These are phyloP conservation scores for Lasioglossum marginatum DNA, from an alignment of 2,888 invertebrate genomes.

Conservation along the genomic window DNA sequence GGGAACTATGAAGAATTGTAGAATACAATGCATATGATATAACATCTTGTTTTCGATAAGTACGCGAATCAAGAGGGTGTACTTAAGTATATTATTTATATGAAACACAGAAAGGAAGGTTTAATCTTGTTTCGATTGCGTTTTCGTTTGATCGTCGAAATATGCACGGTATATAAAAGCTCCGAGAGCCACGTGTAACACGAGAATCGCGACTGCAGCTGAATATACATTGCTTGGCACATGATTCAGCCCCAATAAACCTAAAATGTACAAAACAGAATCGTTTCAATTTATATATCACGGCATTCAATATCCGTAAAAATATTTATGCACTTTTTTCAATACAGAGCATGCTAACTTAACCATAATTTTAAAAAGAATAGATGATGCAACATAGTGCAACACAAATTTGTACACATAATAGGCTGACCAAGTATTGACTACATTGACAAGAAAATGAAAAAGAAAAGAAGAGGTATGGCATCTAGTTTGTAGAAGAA, in stretches of 20 bases:
- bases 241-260: constrained; percentile 84
- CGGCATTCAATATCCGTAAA: neutral
- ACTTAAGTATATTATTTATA: constrained; percentile 58
- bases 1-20: constrained; percentile 38
- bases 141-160: constrained; percentile 83
- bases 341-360: neutral
- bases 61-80: constrained; percentile 55
- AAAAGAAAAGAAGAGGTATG: constrained; percentile 8
- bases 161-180: constrained; percentile 93
- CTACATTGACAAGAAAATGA: neutral
- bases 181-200: constrained; percentile 91
- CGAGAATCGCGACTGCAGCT: constrained; percentile 90
- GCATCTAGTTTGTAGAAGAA: constrained; percentile 11
- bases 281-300: constrained; percentile 16
- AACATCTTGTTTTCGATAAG: constrained; percentile 44
- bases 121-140: constrained; percentile 76
- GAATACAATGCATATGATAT: constrained; percentile 41
- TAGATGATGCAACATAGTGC: neutral
- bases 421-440: neutral
- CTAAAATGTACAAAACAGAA: constrained; percentile 80
- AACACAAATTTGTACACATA: neutral
- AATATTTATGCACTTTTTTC: neutral
- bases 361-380: constrained; percentile 12
- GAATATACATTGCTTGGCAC: constrained; percentile 91
- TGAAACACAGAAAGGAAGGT: constrained; percentile 17